phyloP scores from a whole-genome alignment of 2,888 invertebrate genomes.

The Caenorhabditis macrosperma region DNA sequence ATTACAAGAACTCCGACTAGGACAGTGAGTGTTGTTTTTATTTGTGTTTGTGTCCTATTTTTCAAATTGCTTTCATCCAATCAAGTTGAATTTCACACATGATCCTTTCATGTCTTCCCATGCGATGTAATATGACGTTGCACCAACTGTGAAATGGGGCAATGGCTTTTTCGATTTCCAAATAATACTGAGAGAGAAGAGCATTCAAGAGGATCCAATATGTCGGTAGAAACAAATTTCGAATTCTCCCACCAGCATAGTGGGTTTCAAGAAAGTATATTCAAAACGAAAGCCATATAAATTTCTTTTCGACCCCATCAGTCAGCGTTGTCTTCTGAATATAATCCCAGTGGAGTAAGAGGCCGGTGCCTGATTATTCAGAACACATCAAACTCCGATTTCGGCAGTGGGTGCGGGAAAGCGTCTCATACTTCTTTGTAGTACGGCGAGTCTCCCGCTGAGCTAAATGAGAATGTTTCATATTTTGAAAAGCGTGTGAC shows the following conservation, averaged over 20 bases:
- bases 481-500: conserved; percentile 18
- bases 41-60: conserved; percentile 3
- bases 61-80: conserved; percentile 20
- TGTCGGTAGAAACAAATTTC: not conserved
- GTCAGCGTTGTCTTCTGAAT: conserved; percentile 20
- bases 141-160: not conserved
- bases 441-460: conserved; percentile 26
- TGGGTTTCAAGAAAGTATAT: not conserved
- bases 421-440: conserved; percentile 6
- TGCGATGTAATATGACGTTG: not conserved
- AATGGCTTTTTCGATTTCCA: not conserved
- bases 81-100: conserved; percentile 19
- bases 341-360: conserved; percentile 25
- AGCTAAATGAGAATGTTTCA: conserved; percentile 35
- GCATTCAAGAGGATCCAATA: conserved; percentile 29
- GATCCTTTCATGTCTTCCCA: not conserved
- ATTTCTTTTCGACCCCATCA: conserved; percentile 43
- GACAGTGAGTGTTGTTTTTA: conserved; percentile 69
- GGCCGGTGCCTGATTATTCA: conserved; percentile 48
- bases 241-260: not conserved
- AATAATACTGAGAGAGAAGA: not conserved
- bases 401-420: conserved; percentile 6
- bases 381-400: conserved; percentile 29
- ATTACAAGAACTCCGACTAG: conserved; percentile 72
- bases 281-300: conserved; percentile 25